phyloP scores from a whole-genome alignment of 2,113 vertebrate genomes.

The Paracyprichromis sp. region DNA sequence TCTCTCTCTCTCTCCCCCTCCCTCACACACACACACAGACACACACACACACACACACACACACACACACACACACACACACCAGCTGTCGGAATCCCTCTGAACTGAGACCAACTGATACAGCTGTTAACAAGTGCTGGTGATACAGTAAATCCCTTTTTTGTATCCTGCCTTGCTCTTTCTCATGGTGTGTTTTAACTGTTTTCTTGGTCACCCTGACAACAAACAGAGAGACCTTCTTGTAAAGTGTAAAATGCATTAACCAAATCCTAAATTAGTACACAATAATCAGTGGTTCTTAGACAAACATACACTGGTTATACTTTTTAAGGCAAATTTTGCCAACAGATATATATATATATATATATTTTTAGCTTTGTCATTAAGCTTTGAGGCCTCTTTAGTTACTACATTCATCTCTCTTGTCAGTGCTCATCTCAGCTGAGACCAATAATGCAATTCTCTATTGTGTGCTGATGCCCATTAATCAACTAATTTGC shows the following conservation, averaged over 20 bases:
- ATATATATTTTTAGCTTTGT: neutral
- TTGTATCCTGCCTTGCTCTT: neutral
- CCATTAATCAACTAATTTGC: slow-evolving; percentile 7
- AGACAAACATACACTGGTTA: neutral
- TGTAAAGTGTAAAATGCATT: neutral
- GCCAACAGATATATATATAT: neutral
- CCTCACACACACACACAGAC: no score
- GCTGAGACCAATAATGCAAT: neutral
- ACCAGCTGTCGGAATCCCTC: slow-evolving; percentile 72
- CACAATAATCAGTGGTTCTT: neutral
- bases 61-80: neutral
- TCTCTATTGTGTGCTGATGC: neutral
- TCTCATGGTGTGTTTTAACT: neutral
- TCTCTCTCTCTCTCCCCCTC: no score
- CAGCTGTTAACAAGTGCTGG: slow-evolving; percentile 65
- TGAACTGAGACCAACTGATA: slow-evolving; percentile 77
- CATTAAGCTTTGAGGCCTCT: neutral
- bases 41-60: neutral
- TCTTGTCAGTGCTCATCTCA: neutral
- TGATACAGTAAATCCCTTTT: slow-evolving; percentile 29
- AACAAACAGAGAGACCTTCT: neutral
- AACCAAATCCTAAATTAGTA: neutral
- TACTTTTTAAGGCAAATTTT: neutral
- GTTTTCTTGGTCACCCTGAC: neutral
- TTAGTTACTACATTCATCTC: neutral